Evolutionary conservation across 2,797 vertebrate species (phyloP).

Genomic region (Brachymystax lenok): DNA sequence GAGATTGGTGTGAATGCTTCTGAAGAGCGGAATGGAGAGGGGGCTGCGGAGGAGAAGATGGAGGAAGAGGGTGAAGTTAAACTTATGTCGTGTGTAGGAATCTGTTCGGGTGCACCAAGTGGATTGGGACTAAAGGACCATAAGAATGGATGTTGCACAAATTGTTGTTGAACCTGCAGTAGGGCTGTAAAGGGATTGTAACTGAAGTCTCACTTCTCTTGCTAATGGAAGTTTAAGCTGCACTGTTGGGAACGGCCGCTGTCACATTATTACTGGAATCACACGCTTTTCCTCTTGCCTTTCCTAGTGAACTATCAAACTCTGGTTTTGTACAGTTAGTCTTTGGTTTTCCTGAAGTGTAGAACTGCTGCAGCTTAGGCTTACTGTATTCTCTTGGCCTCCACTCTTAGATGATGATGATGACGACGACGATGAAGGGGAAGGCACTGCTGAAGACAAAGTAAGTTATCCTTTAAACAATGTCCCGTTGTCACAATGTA

Average conservation of each 20-base stretch:
- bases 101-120: constrained; percentile 52
- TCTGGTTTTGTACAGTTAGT: background rate
- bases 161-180: background rate
- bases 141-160: background rate
- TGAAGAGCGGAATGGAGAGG: constrained; percentile 48
- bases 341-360: background rate
- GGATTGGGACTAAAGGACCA: background rate
- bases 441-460: constrained; percentile 81
- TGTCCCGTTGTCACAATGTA: too few relatives aligned
- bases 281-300: background rate
- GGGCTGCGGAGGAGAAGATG: constrained; percentile 55
- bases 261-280: too few relatives aligned
- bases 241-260: background rate
- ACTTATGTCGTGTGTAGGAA: constrained; percentile 45
- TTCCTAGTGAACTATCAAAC: background rate
- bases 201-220: too few relatives aligned
- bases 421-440: constrained; percentile 78
- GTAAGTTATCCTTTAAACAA: constrained; percentile 52
- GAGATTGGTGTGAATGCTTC: constrained; percentile 37
- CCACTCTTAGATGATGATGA: constrained; percentile 38
- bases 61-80: constrained; percentile 60
- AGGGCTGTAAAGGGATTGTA: background rate
- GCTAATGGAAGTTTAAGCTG: background rate
- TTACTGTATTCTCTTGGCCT: background rate
- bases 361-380: background rate